Base-by-base conservation (phyloP, 2,888 invertebrate genomes). In the Sarcophaga subvicina region DNA sequence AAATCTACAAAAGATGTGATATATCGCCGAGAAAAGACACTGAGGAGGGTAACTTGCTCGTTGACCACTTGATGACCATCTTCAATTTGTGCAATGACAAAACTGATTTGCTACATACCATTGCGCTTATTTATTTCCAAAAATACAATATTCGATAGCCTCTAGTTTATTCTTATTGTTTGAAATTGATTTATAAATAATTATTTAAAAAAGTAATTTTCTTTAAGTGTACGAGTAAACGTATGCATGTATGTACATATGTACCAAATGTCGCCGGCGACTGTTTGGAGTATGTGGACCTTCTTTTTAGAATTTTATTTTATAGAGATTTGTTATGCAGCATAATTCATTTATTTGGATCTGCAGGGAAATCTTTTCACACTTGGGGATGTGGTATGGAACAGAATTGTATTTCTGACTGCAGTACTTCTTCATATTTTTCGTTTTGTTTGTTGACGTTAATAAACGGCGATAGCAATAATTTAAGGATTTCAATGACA, bases 401-500 rank as follows among this genome's bases (percentile, higher is more conserved):
- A 81, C 4, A 54, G 4, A 54, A 54, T 20, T 64, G 80, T 64
- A 77, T 60, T 75, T 69, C 78, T 72, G 76, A 54, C 47, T n/a
- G 45, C 27, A 25, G 66, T 54, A 17, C 54, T 54, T 12, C 54
- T 54, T 54, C 17, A 54, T 71, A 69, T 84, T 89, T 88, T 81
- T 63, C 12, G 20, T 80, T 85, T 77, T 80, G 80, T 85, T 87
- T 88, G 86, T 86, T 89, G 89, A 88, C 87, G 87, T 88, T 89
- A 88, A 90, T 89, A 89, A 88, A 90, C 89, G 89, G 81, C 89
- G 88, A 89, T 89, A 89, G 91, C 90, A 89, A 93, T 92, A 92
- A 92, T 92, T 92, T 92, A 92, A 87, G 90, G 92, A 92, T 92
- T 92, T 90, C 92, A 91, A 93, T 91, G 92, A 91, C 91, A 90